Conservation (phyloP, 2,888 invertebrate genomes). For the Thumatha senex region DNA sequence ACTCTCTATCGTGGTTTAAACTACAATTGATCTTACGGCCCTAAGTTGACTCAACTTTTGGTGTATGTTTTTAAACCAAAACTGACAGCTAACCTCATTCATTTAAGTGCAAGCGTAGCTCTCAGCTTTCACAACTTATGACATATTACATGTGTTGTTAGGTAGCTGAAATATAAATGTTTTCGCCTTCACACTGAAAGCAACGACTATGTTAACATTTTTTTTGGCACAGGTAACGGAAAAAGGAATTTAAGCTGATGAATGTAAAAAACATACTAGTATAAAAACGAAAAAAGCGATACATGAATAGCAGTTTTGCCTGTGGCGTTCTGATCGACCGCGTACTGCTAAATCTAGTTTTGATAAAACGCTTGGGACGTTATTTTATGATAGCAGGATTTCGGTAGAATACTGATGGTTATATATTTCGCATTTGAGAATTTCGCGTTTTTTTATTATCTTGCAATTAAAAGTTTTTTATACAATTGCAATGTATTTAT, state of each 20-base stretch:
- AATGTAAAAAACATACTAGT: constrained; percentile 15
- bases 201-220: constrained; percentile 27
- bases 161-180: constrained; percentile 11
- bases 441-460: too few relatives aligned
- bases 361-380: constrained; percentile 6
- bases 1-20: too few relatives aligned
- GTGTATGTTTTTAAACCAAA: background rate
- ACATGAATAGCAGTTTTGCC: constrained; percentile 6
- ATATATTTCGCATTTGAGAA: too few relatives aligned
- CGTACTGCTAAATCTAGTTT: constrained; percentile 15
- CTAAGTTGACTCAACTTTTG: too few relatives aligned
- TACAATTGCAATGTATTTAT: too few relatives aligned
- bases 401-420: background rate
- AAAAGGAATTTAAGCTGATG: constrained; percentile 25
- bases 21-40: too few relatives aligned
- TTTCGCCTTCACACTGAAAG: constrained; percentile 11
- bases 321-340: constrained; percentile 16
- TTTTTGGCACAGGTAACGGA: constrained; percentile 29
- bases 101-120: background rate
- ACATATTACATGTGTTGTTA: background rate
- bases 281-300: background rate
- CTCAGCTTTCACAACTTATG: background rate
- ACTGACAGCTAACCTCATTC: background rate
- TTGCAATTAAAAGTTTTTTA: too few relatives aligned
- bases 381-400: constrained; percentile 9